Conservation (phyloP, 2,113 vertebrate species). For the Perccottus glenii region DNA sequence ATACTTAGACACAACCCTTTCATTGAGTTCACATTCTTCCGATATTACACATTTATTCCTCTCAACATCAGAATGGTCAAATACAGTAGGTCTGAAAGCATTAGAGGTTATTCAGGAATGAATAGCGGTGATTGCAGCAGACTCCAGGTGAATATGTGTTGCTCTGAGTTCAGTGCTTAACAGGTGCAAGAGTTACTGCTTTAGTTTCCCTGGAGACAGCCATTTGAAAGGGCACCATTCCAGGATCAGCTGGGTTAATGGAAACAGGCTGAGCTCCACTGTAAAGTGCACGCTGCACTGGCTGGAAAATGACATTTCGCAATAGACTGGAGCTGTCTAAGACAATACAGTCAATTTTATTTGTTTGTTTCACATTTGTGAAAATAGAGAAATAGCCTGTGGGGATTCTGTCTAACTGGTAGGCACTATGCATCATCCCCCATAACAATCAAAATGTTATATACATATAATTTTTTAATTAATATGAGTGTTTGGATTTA, state of each 20-base stretch:
- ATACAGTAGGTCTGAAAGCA: conserved; percentile 23
- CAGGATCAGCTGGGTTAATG: conserved; percentile 34
- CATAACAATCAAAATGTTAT: too few species aligned
- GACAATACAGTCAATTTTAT: background rate
- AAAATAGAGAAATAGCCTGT: background rate
- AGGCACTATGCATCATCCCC: background rate
- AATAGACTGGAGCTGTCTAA: conserved; percentile 3
- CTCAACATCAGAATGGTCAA: conserved; percentile 13
- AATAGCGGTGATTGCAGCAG: conserved; percentile 57
- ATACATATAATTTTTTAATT: too few species aligned
- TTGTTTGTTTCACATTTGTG: conserved; percentile 14
- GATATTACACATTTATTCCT: background rate
- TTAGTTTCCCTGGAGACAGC: conserved; percentile 70
- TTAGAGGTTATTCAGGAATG: conserved; percentile 52
- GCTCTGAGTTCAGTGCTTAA: conserved; percentile 42
- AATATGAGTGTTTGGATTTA: too few species aligned
- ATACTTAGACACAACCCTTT: too few species aligned
- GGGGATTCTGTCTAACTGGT: too few species aligned
- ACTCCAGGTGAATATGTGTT: conserved; percentile 59
- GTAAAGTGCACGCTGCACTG: conserved; percentile 23
- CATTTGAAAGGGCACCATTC: conserved; percentile 49
- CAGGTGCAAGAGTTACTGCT: conserved; percentile 47
- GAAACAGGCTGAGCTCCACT: conserved; percentile 31
- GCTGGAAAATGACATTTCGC: conserved; percentile 13
- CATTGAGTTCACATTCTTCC: too few species aligned